Percentiles rank a stretch among this genome's conserved stretches.
phyloP scores from a whole-genome alignment of 2,797 vertebrate species.

The Alcedo atthis region DNA sequence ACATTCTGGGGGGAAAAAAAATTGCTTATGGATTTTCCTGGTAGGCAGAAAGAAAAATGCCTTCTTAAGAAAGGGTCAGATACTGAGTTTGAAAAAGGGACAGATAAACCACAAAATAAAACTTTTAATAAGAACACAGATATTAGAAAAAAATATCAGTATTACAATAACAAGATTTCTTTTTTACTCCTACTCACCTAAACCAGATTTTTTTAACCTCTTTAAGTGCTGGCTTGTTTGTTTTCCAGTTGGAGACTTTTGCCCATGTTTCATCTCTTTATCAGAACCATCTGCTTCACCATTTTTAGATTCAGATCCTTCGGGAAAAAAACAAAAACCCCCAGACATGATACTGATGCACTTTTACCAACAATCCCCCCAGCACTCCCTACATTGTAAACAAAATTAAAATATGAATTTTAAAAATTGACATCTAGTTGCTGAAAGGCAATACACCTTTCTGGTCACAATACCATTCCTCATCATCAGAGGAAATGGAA shows the following conservation, averaged over 20 bases:
- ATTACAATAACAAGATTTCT: conserved; percentile 5
- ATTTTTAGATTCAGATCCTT: conserved; percentile 87
- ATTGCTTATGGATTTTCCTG: not conserved
- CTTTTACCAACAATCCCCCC: conserved; percentile 36
- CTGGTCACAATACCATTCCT: conserved; percentile 63
- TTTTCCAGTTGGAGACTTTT: conserved; percentile 85
- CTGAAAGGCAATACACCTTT: conserved; percentile 66
- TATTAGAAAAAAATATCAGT: conserved; percentile 5
- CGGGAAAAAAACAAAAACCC: conserved; percentile 67
- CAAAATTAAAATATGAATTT: conserved; percentile 22
- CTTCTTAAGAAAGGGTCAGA: not conserved
- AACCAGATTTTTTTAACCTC: conserved; percentile 86
- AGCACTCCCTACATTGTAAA: conserved; percentile 21
- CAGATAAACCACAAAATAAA: not conserved
- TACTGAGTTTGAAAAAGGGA: not conserved
- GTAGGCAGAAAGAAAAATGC: not conserved
- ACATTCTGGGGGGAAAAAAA: not conserved
- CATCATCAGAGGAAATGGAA: conserved; percentile 65
- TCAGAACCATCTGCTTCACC: conserved; percentile 87
- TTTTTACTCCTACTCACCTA: conserved; percentile 80
- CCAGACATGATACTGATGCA: conserved; percentile 49
- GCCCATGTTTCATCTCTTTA: conserved; percentile 87
- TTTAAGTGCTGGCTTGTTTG: conserved; percentile 87
- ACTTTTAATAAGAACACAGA: not conserved
- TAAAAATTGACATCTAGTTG: conserved; percentile 12